Percentiles rank a stretch among this genome's conserved stretches.
Evolutionary conservation across 2,888 invertebrate genomes (phyloP).

Genomic region (Lordiphosa andalusiaca): DNA sequence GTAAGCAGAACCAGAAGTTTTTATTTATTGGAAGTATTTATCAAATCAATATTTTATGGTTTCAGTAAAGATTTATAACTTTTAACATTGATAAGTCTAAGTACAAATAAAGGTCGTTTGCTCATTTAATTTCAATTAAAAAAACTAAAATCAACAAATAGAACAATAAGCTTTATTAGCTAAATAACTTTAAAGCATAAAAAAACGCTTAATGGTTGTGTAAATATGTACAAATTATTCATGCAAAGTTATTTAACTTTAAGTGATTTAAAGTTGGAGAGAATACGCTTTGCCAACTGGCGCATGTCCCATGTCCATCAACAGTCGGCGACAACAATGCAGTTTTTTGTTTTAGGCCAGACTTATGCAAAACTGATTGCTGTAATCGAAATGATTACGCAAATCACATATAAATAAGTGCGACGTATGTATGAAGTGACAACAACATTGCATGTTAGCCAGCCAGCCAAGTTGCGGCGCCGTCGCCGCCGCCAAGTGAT

Average conservation of each 20-base stretch:
- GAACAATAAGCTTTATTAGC: no score
- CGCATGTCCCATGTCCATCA: slow-evolving; percentile 6
- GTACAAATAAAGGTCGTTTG: no score
- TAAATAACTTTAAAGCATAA: slow-evolving; percentile 13
- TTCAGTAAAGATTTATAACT: no score
- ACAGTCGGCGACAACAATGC: slow-evolving; percentile 12
- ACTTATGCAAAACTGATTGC: slow-evolving; percentile 34
- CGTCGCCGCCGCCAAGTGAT: slow-evolving; percentile 29
- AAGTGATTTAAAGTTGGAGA: slow-evolving; percentile 4
- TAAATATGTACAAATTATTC: slow-evolving; percentile 52
- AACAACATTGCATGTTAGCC: slow-evolving; percentile 32
- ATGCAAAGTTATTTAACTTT: slow-evolving; percentile 41
- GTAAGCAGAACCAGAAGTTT: no score
- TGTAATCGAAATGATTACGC: slow-evolving; percentile 37
- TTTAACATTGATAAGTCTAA: no score
- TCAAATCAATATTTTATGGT: no score
- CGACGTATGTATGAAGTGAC: slow-evolving; percentile 4
- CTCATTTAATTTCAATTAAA: background rate
- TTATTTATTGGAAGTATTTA: no score
- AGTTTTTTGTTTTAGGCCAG: slow-evolving; percentile 6
- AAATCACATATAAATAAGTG: slow-evolving; percentile 20
- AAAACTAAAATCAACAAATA: slow-evolving; percentile 7
- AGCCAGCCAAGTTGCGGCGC: slow-evolving; percentile 33
- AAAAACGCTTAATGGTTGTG: slow-evolving; percentile 24
- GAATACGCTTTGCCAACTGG: slow-evolving; percentile 21